Conservation (phyloP, 2,797 vertebrate species). For the Strix occidentalis region DNA sequence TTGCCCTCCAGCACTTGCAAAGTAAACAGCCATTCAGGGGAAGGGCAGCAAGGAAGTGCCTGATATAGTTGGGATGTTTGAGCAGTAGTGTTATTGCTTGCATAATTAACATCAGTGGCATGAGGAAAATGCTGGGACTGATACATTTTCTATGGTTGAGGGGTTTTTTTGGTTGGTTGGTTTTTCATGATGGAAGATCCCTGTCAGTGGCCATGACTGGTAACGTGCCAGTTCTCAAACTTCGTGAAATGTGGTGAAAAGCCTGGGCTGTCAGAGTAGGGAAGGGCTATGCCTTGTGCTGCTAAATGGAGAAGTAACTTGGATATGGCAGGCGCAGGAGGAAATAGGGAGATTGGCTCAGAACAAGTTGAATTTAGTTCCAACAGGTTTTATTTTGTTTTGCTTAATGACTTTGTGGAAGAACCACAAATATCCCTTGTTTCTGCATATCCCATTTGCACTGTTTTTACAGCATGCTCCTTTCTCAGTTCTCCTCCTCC, state of each 20-base stretch:
- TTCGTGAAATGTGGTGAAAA: background rate
- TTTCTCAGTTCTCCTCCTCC: background rate
- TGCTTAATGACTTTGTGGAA: background rate
- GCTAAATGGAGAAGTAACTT: background rate
- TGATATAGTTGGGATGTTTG: background rate
- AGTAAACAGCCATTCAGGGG: background rate
- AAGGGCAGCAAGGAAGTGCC: background rate
- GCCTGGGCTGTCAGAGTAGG: background rate
- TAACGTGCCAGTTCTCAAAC: background rate
- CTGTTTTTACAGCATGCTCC: background rate
- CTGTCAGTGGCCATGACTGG: background rate
- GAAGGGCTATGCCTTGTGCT: background rate
- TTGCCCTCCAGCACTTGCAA: background rate
- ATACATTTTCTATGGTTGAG: background rate
- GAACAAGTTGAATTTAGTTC: background rate
- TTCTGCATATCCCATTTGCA: background rate
- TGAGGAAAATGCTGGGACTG: background rate
- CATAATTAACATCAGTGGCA: background rate
- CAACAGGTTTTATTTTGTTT: slow-evolving; percentile 11
- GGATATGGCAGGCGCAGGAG: background rate
- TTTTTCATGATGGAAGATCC: background rate
- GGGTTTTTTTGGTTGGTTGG: background rate
- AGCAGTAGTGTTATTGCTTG: background rate
- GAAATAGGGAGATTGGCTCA: background rate
- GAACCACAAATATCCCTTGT: background rate